Conservation (phyloP, 2,797 vertebrate species). For the Menidia menidia region DNA sequence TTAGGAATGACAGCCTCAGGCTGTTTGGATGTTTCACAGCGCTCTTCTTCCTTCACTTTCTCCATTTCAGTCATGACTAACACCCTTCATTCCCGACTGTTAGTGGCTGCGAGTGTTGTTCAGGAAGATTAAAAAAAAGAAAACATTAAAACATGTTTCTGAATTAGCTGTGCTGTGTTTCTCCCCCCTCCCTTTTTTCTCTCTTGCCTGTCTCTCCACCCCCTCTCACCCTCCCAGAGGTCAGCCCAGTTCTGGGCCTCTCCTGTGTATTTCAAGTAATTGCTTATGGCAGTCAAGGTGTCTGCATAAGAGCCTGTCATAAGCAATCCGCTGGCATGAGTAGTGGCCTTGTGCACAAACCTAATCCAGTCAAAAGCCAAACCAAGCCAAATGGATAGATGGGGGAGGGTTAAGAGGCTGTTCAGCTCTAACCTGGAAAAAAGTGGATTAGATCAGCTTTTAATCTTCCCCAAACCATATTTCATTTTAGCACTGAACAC, state of each 20-base stretch:
- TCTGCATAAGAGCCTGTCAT: constrained; percentile 81
- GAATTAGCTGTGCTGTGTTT: constrained; percentile 39
- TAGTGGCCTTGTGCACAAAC: constrained; percentile 72
- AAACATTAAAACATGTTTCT: constrained; percentile 34
- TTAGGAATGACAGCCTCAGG: constrained; percentile 23
- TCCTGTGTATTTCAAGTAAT: constrained; percentile 76
- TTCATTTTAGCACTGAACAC: constrained; percentile 20
- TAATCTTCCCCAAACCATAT: constrained; percentile 36
- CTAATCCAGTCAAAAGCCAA: constrained; percentile 69
- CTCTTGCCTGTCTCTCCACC: constrained; percentile 19
- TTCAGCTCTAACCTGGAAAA: constrained; percentile 36
- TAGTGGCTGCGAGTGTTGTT: constrained; percentile 27
- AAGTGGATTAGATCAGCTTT: constrained; percentile 32
- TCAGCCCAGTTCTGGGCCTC: constrained; percentile 60
- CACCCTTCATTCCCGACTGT: constrained; percentile 4
- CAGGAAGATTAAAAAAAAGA: constrained; percentile 1
- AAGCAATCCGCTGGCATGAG: constrained; percentile 77
- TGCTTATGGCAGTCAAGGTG: constrained; percentile 78
- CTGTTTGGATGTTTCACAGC: constrained; percentile 22
- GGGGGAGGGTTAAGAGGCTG: constrained; percentile 50
- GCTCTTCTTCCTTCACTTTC: neutral
- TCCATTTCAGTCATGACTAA: constrained; percentile 4
- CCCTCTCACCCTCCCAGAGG: constrained; percentile 52
- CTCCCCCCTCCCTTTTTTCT: constrained; percentile 18
- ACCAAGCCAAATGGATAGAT: constrained; percentile 51